Base-by-base conservation (phyloP, 2,113 vertebrate species). In the Platysternon megacephalum region DNA sequence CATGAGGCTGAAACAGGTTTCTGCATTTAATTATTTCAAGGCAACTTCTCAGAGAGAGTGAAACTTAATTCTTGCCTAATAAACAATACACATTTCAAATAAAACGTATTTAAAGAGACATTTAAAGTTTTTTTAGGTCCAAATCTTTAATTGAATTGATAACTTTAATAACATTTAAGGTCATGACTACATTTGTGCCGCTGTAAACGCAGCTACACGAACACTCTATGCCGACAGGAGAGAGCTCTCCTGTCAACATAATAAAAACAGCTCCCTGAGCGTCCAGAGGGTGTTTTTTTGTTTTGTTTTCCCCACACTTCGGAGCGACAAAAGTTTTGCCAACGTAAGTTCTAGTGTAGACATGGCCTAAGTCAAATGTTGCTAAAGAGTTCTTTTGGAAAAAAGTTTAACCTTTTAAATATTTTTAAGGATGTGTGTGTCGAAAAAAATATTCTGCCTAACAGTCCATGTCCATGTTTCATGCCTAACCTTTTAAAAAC, bases 381-480 rank as follows among this genome's bases (percentile, higher is more conserved):
- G 24, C 26, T 56, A n/a, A 68, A 17, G 32, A n/a, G 21, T n/a
- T n/a, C n/a, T 68, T 68, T 68, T 19, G 4, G 2, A 28, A 17
- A 35, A n/a, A n/a, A 8, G 32, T 65, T 65, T 65, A 65, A 65
- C 2, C 16, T 19, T 61, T 65, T 35, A 17, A 17, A 65, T 65
- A 35, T 35, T 61, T 35, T 65, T 35, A 8, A 35, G 29, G 58
- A 7, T 65, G 58, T 65, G 55, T 10, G 58, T 32, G 12, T 61
- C 39, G 4, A 22, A 42, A 42, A 44, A 26, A 44, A 26, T 26
- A 42, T 3, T 26, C 24, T 24, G 5, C 42, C 11, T 24, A 44
- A 14, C 9, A 22, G 51, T 52, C 82, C 39, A 6, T 81, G 39
- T 53, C 91, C 35, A 16, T 0, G 0, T 79, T 89, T 88, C 48